Evolutionary conservation across 1,140 invertebrate species (phyloP).

Genomic region (Lethrus apterus): DNA sequence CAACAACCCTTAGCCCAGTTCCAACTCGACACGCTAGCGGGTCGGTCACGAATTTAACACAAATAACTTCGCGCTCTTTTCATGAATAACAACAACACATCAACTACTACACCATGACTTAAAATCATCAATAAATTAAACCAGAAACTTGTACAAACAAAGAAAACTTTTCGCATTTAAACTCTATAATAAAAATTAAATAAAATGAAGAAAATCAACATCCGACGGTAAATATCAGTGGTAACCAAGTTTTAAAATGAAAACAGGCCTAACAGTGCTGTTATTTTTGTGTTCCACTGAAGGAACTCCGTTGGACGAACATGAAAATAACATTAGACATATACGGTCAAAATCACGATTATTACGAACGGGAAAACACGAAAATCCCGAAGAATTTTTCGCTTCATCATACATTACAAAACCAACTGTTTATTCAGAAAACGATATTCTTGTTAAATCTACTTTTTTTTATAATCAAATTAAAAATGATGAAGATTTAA

Average conservation of each 20-base stretch:
- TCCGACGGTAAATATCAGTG: no score
- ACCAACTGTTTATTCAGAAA: constrained; percentile 7
- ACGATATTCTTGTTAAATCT: constrained; percentile 12
- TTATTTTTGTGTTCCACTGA: constrained; percentile 13
- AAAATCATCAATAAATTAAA: no score
- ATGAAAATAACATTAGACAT: constrained; percentile 21
- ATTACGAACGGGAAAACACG: constrained; percentile 25
- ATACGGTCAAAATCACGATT: constrained; percentile 22
- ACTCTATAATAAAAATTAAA: constrained; percentile 14
- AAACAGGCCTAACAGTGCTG: no score
- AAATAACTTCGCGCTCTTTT: constrained; percentile 15
- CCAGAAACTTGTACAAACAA: neutral
- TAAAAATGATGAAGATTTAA: no score
- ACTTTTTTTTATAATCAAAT: no score
- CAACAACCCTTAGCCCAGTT: constrained; percentile 23
- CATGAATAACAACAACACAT: no score
- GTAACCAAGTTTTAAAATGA: no score
- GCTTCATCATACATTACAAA: constrained; percentile 5
- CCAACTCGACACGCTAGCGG: constrained; percentile 22
- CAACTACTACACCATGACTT: no score
- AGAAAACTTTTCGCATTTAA: constrained; percentile 16
- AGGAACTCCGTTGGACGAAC: constrained; percentile 10
- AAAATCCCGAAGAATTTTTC: constrained; percentile 15
- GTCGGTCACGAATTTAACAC: constrained; percentile 17
- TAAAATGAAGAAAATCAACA: neutral